These are phyloP conservation scores for Pecten maximus DNA, from an alignment of 2,888 invertebrate species.

Conservation along the genomic window DNA sequence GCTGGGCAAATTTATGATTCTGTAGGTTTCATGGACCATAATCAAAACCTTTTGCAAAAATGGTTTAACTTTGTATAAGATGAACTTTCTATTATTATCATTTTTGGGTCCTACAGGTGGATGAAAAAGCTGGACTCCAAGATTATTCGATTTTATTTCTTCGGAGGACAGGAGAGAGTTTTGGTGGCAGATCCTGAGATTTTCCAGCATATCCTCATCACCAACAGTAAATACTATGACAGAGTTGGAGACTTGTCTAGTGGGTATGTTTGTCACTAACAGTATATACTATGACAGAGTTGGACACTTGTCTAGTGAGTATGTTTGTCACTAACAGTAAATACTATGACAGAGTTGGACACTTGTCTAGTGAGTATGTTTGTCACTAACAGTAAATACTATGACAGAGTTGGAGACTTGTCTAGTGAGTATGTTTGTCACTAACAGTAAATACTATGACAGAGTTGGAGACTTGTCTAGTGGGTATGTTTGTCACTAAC, in stretches of 20 bases:
- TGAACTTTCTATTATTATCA: not conserved
- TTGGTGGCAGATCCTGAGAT: slow-evolving; percentile 75
- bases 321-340: slow-evolving; percentile 55
- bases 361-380: too few relatives aligned
- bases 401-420: too few relatives aligned
- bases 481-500: too few relatives aligned
- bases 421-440: too few relatives aligned
- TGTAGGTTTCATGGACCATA: too few relatives aligned
- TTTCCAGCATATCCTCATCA: slow-evolving; percentile 71
- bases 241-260: slow-evolving; percentile 44
- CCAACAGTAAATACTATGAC: slow-evolving; percentile 73
- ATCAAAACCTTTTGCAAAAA: not conserved
- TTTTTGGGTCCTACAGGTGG: slow-evolving; percentile 64
- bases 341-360: too few relatives aligned
- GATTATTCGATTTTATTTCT: slow-evolving; percentile 73
- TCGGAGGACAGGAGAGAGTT: slow-evolving; percentile 71
- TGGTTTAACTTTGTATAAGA: too few relatives aligned
- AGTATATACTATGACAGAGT: slow-evolving; percentile 63
- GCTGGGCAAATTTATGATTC: too few relatives aligned
- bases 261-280: slow-evolving; percentile 37
- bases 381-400: too few relatives aligned
- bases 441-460: too few relatives aligned
- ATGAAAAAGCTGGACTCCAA: slow-evolving; percentile 66
- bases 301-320: slow-evolving; percentile 18
- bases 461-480: too few relatives aligned